Conservation (phyloP, 2,113 vertebrate species). For the Danionella cerebrum region DNA sequence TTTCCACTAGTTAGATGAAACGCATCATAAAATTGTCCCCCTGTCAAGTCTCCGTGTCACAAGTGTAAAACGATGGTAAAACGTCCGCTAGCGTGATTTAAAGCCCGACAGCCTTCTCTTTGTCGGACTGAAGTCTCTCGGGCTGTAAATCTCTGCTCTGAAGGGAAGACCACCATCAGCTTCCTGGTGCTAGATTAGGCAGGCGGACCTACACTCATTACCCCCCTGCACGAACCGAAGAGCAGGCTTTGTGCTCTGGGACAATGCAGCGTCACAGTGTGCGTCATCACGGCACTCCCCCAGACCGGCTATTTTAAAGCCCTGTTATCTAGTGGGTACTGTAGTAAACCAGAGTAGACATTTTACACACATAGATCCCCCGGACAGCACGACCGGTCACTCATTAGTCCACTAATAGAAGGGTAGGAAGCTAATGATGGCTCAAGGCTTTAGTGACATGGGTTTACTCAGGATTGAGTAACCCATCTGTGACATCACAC, state of each 20-base stretch:
- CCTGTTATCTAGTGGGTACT: slow-evolving; percentile 50
- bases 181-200: slow-evolving; percentile 48
- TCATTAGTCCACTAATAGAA: slow-evolving; percentile 40
- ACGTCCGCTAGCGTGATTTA: background rate
- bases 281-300: slow-evolving; percentile 54
- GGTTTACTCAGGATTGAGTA: no score
- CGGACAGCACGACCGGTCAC: slow-evolving; percentile 37
- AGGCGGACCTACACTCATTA: slow-evolving; percentile 50
- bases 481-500: no score
- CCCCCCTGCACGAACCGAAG: slow-evolving; percentile 58
- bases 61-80: no score
- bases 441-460: no score
- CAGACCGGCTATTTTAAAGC: slow-evolving; percentile 50
- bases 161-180: slow-evolving; percentile 54
- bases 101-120: background rate
- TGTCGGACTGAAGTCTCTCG: background rate
- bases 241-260: slow-evolving; percentile 56
- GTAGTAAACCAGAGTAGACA: slow-evolving; percentile 51
- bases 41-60: no score
- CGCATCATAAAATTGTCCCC: no score
- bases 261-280: slow-evolving; percentile 60
- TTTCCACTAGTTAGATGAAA: no score
- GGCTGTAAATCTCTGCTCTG: slow-evolving; percentile 58
- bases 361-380: slow-evolving; percentile 47
- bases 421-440: background rate